Evolutionary conservation across 2,888 invertebrate genomes (phyloP).

Genomic region (Xylota sylvarum): DNA sequence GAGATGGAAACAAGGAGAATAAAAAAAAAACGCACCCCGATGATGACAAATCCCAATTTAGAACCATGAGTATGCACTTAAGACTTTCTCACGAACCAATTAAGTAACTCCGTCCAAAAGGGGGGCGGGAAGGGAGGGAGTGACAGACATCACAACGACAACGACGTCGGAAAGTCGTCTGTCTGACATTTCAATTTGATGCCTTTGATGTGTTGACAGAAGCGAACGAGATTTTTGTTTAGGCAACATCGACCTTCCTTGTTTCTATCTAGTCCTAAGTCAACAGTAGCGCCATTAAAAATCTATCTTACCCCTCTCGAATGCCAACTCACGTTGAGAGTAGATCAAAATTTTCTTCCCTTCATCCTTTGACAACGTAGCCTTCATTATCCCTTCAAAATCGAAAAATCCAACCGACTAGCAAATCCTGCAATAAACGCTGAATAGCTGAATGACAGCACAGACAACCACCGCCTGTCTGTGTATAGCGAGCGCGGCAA

Average conservation of each 20-base stretch:
- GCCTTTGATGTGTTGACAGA: slow-evolving; percentile 70
- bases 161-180: slow-evolving; percentile 37
- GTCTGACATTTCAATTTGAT: slow-evolving; percentile 62
- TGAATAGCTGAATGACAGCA: slow-evolving; percentile 56
- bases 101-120: slow-evolving; percentile 23
- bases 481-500: slow-evolving; percentile 42
- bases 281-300: slow-evolving; percentile 46
- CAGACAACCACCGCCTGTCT: slow-evolving; percentile 13
- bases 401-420: slow-evolving; percentile 27
- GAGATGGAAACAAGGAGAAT: slow-evolving; percentile 8
- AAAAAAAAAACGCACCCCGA: slow-evolving; percentile 32
- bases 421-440: slow-evolving; percentile 63
- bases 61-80: slow-evolving; percentile 76
- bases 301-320: neutral
- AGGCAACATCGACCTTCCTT: slow-evolving; percentile 21
- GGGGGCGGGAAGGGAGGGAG: neutral
- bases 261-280: slow-evolving; percentile 54
- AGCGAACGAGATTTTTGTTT: slow-evolving; percentile 45
- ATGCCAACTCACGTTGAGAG: slow-evolving; percentile 18
- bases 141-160: neutral
- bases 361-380: slow-evolving; percentile 48
- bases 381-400: slow-evolving; percentile 42
- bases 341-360: slow-evolving; percentile 24
- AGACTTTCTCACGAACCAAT: slow-evolving; percentile 76
- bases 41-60: slow-evolving; percentile 71